Evolutionary conservation across 2,113 vertebrate species (phyloP).

Genomic region (Cyphomyrus plagiostoma): DNA sequence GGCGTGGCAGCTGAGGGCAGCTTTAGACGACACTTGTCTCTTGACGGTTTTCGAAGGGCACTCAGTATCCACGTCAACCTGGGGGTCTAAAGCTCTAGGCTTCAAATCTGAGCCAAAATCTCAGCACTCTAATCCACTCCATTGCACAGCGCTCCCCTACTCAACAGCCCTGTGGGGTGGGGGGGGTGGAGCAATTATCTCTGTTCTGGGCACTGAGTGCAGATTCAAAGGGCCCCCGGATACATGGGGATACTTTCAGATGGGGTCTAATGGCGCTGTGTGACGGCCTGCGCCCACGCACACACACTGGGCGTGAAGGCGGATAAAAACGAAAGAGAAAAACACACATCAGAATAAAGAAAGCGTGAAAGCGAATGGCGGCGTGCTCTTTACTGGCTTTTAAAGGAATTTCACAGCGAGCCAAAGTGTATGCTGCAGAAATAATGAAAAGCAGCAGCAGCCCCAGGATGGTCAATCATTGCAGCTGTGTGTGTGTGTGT

Average conservation of each 20-base stretch:
- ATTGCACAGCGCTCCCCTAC: neutral
- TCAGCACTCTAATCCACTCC: conserved; percentile 2
- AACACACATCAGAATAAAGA: neutral
- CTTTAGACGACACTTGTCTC: neutral
- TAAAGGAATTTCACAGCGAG: neutral
- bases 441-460: neutral
- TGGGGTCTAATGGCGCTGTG: neutral
- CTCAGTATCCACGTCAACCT: neutral
- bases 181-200: neutral
- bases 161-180: neutral
- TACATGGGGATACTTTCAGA: neutral
- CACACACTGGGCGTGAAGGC: neutral
- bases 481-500: neutral
- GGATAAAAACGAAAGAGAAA: neutral
- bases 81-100: neutral
- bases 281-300: neutral
- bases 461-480: neutral
- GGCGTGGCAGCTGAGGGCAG: neutral
- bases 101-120: neutral
- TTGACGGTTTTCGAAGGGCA: neutral
- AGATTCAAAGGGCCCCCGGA: neutral
- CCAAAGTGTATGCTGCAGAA: neutral
- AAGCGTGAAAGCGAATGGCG: neutral
- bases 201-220: neutral
- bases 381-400: neutral